Base-by-base conservation (phyloP, 2,797 vertebrate species). In the Phylloscopus collybita region DNA sequence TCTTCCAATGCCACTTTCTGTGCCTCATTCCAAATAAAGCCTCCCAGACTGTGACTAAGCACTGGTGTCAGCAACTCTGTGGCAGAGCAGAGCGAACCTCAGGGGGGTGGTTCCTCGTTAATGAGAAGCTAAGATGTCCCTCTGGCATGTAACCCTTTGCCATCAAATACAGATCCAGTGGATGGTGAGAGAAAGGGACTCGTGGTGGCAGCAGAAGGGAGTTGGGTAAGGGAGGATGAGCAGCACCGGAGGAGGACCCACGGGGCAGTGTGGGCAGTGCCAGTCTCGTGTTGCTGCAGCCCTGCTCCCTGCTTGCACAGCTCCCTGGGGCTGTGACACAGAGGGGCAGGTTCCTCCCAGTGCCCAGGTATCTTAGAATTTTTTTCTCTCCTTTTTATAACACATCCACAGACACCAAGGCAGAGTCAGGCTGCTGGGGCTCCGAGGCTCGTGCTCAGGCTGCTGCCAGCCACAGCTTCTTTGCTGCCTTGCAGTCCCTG, bases 21-120 rank as follows among this genome's bases (percentile, higher is more conserved):
- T 70, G 95, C 91, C 62, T 93, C 66, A 38, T 84, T 96, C 86
- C 30, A 21, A 79, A 90, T 83, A 92, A 94, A 91, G 84, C 78
- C 73, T 92, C 91, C 23, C 11, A 72, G 91, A 50, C 87, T 86
- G 91, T 94, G 95, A 93, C 76, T 92, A 91, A 96, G 86, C 6
- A 12, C 80, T 81, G 88, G 88, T 94, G 92, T 96, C 94, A 95
- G 95, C 44, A 78, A 38, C 53, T 67, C 95, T 38, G 69, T 2
- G 5, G 84, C 89, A 81, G 70, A 36, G 80, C 85, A 86, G 62
- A 86, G 85, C 0, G 0, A 67, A 83, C 60, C 93, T 86, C 4
- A 1, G 29, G 44, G 53, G 66, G 67, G 40, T 50, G 64, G 88
- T 42, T 91, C 2, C 2, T 85, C 5, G 1, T 49, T 85, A 86